Evolutionary conservation across 1,140 invertebrate genomes (phyloP), one percentile per base, ranked within the genome.

Genomic region (Platyura marginata): DNA sequence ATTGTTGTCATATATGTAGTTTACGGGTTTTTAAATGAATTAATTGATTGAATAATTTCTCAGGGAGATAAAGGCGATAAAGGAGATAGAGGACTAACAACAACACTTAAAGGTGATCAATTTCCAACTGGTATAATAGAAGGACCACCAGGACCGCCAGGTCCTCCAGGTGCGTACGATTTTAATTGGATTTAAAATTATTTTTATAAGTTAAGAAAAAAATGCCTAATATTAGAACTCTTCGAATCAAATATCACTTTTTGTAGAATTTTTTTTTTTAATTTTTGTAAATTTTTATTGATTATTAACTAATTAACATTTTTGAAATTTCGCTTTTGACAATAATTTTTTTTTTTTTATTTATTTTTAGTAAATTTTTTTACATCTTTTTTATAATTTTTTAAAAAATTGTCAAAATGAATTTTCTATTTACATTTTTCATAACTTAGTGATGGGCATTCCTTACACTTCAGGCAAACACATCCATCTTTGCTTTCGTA

Each of bases 111-210:
- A 53, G 87, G 86, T 44, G 86, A 91, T 63, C 78, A 84, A 48
- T 85, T 91, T 62, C 80, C 87, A 41, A 83, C 84, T 37, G 87
- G 87, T 51, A 86, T 90, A 52, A 88, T 95, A 55, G 88, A 93
- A 70, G 89, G 89, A 49, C 85, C 87, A 13, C 84, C 89, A 32
- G 90, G 89, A 54, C 87, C 84, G 20, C 81, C 87, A 44, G 87
- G 88, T 64, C 84, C 84, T 48, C 79, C 84, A 67, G 85, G 86
- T 88, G 74, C 55, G 50, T 18, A 10, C n/a, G n/a, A n/a, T n/a
- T n/a, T n/a, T n/a, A n/a, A n/a, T n/a, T n/a, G n/a, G n/a, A n/a
- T n/a, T n/a, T n/a, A n/a, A n/a, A n/a, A n/a, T n/a, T n/a, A n/a
- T n/a, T n/a, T n/a, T n/a, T n/a, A n/a, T n/a, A n/a, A n/a, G n/a